These are phyloP conservation scores for Diadromus collaris DNA, from an alignment of 2,888 invertebrate genomes.

Conservation along the genomic window DNA sequence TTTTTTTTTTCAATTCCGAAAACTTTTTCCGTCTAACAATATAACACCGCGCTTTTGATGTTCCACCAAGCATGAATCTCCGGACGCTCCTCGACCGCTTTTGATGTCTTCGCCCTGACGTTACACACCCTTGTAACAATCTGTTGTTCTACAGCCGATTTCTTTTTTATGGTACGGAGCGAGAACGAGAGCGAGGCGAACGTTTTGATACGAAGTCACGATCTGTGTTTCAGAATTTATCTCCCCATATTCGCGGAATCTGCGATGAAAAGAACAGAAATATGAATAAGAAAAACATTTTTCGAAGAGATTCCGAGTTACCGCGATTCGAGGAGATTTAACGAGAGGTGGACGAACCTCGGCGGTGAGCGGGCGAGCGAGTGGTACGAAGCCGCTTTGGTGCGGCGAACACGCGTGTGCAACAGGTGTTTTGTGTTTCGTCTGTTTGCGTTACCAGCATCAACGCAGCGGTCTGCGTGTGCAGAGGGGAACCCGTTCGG, in stretches of 20 bases:
- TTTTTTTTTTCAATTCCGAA: not conserved
- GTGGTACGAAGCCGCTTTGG: conserved; percentile 37
- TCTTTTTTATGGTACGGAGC: not conserved
- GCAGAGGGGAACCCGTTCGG: not conserved
- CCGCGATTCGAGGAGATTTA: conserved; percentile 15
- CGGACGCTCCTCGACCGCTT: not conserved
- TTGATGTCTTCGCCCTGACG: not conserved
- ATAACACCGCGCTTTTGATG: conserved; percentile 11
- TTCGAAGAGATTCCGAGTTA: not conserved
- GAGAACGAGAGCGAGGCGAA: conserved; percentile 5
- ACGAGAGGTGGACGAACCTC: conserved; percentile 40
- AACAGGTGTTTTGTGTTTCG: conserved; percentile 55
- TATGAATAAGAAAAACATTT: conserved; percentile 1
- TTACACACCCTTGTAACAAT: not conserved
- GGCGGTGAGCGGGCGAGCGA: not conserved
- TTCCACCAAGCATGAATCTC: conserved; percentile 3
- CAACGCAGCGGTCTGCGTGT: conserved; percentile 2
- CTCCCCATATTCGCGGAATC: not conserved
- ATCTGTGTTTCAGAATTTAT: conserved; percentile 3
- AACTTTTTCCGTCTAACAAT: not conserved
- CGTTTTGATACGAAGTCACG: not conserved
- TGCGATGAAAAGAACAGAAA: not conserved
- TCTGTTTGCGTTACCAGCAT: conserved; percentile 34
- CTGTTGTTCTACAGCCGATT: not conserved
- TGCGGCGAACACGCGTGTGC: conserved; percentile 50